These are phyloP conservation scores for Callopanchax toddi DNA, from an alignment of 2,113 vertebrate genomes.

Conservation along the genomic window DNA sequence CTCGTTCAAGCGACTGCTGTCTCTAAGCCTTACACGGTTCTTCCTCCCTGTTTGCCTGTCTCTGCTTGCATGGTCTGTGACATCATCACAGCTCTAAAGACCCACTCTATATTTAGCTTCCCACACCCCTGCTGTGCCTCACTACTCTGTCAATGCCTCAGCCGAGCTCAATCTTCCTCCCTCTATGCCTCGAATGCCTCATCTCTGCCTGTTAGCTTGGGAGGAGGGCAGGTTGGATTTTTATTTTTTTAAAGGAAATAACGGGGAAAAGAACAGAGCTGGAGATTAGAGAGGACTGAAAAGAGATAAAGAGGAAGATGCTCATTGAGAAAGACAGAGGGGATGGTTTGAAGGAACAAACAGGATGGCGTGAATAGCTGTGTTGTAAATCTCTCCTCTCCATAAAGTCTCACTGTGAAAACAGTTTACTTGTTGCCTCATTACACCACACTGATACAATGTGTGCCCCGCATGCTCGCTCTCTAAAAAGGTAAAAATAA, in stretches of 20 bases:
- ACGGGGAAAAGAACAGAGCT: conserved; percentile 16
- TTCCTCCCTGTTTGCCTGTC: conserved; percentile 46
- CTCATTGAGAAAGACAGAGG: conserved; percentile 54
- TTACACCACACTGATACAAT: conserved; percentile 59
- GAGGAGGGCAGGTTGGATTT: conserved; percentile 21
- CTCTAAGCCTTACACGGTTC: conserved; percentile 40
- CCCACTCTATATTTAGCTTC: conserved; percentile 81
- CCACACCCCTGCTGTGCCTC: conserved; percentile 72
- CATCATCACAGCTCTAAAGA: conserved; percentile 79
- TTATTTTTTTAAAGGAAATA: conserved; percentile 17
- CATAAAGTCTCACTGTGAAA: conserved; percentile 61
- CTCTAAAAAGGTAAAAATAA: conserved; percentile 40
- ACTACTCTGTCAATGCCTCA: conserved; percentile 74
- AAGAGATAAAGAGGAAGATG: conserved; percentile 48
- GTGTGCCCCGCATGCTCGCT: conserved; percentile 43
- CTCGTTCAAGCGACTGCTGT: conserved; percentile 31
- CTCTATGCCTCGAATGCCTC: conserved; percentile 51
- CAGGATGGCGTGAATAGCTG: conserved; percentile 58
- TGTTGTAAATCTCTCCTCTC: conserved; percentile 64
- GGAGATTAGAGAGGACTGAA: conserved; percentile 28
- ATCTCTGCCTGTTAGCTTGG: conserved; percentile 40
- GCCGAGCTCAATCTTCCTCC: conserved; percentile 53
- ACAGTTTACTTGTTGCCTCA: conserved; percentile 55
- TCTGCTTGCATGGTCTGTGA: conserved; percentile 68
- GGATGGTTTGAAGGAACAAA: conserved; percentile 45